Percentiles rank a stretch among this genome's conserved stretches.
These are phyloP conservation scores for Antheraea pernyi DNA, from an alignment of 1,140 invertebrate genomes.

Conservation along the genomic window DNA sequence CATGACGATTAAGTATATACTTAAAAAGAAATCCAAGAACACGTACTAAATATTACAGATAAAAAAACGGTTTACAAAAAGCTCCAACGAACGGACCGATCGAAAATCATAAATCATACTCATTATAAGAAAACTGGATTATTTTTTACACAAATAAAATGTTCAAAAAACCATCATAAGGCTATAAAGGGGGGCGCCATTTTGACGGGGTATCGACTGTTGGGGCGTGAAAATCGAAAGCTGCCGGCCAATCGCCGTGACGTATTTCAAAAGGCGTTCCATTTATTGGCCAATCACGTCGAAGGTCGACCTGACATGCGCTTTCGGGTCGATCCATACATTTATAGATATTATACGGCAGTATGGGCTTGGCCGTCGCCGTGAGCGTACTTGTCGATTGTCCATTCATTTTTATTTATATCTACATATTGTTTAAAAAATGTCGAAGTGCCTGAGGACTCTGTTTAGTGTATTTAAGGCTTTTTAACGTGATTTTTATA, in stretches of 20 bases:
- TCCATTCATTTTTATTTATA: conserved; percentile 32
- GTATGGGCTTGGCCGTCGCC: conserved; percentile 69
- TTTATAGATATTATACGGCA: conserved; percentile 74
- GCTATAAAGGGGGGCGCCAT: conserved; percentile 72
- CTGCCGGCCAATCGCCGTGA: conserved; percentile 43
- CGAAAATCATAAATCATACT: conserved; percentile 77
- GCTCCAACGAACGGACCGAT: conserved; percentile 25
- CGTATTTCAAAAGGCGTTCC: conserved; percentile 64
- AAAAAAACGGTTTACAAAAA: conserved; percentile 37
- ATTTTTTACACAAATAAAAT: conserved; percentile 77
- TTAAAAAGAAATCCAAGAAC: conserved; percentile 64
- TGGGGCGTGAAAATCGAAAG: conserved; percentile 67
- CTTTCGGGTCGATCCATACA: conserved; percentile 74
- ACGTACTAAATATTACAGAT: conserved; percentile 51
- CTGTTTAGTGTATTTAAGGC: conserved; percentile 29
- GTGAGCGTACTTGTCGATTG: conserved; percentile 49
- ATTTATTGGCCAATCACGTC: conserved; percentile 46
- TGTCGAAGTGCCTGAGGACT: conserved; percentile 60
- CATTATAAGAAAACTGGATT: conserved; percentile 78
- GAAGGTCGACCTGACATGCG: conserved; percentile 60
- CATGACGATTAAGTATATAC: conserved; percentile 51
- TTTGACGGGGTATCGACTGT: conserved; percentile 63
- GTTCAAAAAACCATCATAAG: conserved; percentile 77
- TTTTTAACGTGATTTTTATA: conserved; percentile 11
- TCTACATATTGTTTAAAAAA: conserved; percentile 51